phyloP scores from a whole-genome alignment of 2,797 vertebrate genomes.

The Rhabdophis nuchalis region DNA sequence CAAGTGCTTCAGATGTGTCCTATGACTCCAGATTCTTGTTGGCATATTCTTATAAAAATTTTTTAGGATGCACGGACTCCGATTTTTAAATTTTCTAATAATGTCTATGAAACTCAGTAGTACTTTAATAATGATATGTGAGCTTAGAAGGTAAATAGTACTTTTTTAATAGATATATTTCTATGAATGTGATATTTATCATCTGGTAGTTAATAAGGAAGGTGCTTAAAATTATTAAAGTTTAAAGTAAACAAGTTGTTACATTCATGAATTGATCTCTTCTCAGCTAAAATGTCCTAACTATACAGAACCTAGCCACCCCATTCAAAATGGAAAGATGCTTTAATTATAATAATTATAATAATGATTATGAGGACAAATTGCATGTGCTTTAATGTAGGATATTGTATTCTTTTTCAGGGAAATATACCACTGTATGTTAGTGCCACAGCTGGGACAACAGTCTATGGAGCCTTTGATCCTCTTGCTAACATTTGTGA shows the following conservation, averaged over 20 bases:
- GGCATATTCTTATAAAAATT: neutral
- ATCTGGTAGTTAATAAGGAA: neutral
- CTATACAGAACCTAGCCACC: no score
- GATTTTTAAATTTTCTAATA: neutral
- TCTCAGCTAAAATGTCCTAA: neutral
- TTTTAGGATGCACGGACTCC: neutral
- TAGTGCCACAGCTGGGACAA: slow-evolving; percentile 72
- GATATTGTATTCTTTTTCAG: slow-evolving; percentile 46
- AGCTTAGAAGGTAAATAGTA: neutral
- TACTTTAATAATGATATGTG: neutral
- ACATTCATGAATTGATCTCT: neutral
- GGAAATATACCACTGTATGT: slow-evolving; percentile 74
- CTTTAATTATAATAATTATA: neutral
- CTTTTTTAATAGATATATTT: neutral
- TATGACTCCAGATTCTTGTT: neutral
- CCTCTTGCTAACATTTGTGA: slow-evolving; percentile 66
- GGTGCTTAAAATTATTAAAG: neutral
- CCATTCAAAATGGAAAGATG: neutral
- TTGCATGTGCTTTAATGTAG: neutral
- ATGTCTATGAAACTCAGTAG: neutral
- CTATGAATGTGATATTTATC: neutral
- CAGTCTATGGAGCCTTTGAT: slow-evolving; percentile 73
- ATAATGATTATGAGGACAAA: neutral
- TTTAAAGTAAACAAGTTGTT: neutral
- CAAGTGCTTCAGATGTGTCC: neutral